Percentiles rank a stretch among this genome's conserved stretches.
Evolutionary conservation across 2,888 invertebrate genomes (phyloP).

Genomic region (Labia minor): DNA sequence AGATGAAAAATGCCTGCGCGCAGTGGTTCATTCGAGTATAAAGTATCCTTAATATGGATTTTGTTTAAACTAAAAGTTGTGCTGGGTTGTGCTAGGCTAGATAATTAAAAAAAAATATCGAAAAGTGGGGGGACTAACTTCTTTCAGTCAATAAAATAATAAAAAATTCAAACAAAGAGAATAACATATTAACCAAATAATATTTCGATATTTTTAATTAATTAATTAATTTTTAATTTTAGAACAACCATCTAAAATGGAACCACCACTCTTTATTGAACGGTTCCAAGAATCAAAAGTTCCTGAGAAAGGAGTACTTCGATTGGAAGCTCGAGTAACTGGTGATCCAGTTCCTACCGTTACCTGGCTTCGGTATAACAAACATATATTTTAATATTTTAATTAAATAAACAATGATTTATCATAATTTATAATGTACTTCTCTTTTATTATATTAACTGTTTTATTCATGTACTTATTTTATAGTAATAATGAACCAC

Average conservation of each 20-base stretch:
- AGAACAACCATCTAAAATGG: slow-evolving; percentile 65
- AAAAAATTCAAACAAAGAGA: too few relatives aligned
- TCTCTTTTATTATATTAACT: background rate
- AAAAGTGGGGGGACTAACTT: too few relatives aligned
- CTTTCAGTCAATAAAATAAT: too few relatives aligned
- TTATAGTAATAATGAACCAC: slow-evolving; percentile 61
- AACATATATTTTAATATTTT: background rate
- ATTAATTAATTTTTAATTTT: slow-evolving; percentile 31
- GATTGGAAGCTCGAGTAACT: slow-evolving; percentile 68
- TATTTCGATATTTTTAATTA: too few relatives aligned
- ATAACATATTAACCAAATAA: too few relatives aligned
- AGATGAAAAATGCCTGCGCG: too few relatives aligned
- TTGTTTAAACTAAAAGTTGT: too few relatives aligned
- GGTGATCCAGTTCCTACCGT: slow-evolving; percentile 86
- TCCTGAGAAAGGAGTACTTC: slow-evolving; percentile 65
- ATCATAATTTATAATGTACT: background rate
- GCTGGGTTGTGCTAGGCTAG: too few relatives aligned
- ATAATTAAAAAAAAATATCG: too few relatives aligned
- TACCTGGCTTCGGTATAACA: slow-evolving; percentile 60
- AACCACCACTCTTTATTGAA: slow-evolving; percentile 79
- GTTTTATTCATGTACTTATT: slow-evolving; percentile 16
- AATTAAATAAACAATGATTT: background rate
- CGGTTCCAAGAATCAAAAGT: slow-evolving; percentile 76
- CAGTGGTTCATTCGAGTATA: too few relatives aligned
- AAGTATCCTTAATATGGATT: too few relatives aligned